phyloP scores from a whole-genome alignment of 2,113 vertebrate species.

The Laterallus jamaicensis region DNA sequence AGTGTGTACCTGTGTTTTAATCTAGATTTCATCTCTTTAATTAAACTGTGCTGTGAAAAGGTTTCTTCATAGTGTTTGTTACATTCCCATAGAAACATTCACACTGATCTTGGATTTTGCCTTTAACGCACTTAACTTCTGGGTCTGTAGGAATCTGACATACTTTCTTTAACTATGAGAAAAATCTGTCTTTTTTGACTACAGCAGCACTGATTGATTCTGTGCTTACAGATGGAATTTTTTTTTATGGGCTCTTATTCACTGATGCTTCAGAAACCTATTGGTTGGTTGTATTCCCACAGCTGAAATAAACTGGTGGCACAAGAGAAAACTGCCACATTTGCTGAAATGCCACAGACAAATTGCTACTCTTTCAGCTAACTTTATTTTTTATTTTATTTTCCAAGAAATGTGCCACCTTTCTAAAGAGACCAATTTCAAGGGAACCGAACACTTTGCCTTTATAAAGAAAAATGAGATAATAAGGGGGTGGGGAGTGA shows the following conservation, averaged over 20 bases:
- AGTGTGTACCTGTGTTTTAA: neutral
- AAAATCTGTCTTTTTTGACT: constrained; percentile 24
- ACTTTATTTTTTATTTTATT: constrained; percentile 25
- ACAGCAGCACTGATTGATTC: constrained; percentile 32
- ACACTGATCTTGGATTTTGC: neutral
- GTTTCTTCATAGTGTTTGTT: neutral
- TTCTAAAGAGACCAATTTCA: constrained; percentile 40
- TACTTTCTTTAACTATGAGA: constrained; percentile 3
- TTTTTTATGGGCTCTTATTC: neutral
- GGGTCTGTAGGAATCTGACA: neutral
- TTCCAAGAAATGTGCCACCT: constrained; percentile 21
- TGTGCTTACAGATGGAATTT: neutral
- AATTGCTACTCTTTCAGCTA: constrained; percentile 52
- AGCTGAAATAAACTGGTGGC: constrained; percentile 37
- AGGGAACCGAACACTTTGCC: neutral
- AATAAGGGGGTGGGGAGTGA: neutral
- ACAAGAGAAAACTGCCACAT: constrained; percentile 44
- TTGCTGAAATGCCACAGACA: constrained; percentile 17
- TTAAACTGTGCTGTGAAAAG: neutral
- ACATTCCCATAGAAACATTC: neutral
- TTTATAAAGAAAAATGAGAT: constrained; percentile 42
- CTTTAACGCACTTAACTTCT: neutral
- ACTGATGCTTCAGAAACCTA: neutral
- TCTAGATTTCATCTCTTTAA: neutral
- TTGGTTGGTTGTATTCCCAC: constrained; percentile 45